Evolutionary conservation across 2,113 vertebrate species (phyloP), one percentile per base, ranked within the genome.

Genomic region (Conger conger): DNA sequence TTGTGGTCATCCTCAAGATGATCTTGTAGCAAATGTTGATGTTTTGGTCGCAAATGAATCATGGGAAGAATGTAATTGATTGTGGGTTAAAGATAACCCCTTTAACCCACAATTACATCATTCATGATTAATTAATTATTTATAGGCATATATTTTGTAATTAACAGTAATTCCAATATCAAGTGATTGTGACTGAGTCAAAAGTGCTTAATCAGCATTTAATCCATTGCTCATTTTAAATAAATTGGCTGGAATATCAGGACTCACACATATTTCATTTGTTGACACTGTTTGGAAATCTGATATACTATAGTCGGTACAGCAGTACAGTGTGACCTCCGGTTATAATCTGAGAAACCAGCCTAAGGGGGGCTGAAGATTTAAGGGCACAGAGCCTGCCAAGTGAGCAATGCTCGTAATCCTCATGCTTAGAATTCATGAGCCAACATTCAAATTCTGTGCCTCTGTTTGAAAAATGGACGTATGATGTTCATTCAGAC

Each of bases 401-500:
- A 57, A 38, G 33, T 35, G 85, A 37, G 27, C 54, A 50, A 57
- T 78, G 50, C 35, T 0, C 17, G 81, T 33, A n/a, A 53, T 81
- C 36, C 86, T 77, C 82, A 76, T 73, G 84, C 38, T 23, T 38
- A 45, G 80, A 85, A 79, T 78, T 80, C 60, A 60, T 87, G 83
- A 88, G 87, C 83, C 92, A 90, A 86, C 68, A 82, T 91, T 86
- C 79, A 92, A 85, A 85, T 92, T 91, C 85, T 91, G 78, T 82
- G 76, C 87, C 82, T 83, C 30, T 0, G 82, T 85, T 87, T 9
- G 50, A 91, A 91, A 50, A 88, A 84, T 53, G 83, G 42, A 83
- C 84, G 15, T 79, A 82, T 86, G 85, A 88, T 87, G 8, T 2
- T 0, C 1, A 45, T 88, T 90, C 88, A 91, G 80, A 79, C 86